A percentile compares a stretch with the other conserved stretches of the same genome.
These are phyloP conservation scores for Acanthurus leucopareius DNA, from an alignment of 2,797 vertebrate species.

Conservation along the genomic window DNA sequence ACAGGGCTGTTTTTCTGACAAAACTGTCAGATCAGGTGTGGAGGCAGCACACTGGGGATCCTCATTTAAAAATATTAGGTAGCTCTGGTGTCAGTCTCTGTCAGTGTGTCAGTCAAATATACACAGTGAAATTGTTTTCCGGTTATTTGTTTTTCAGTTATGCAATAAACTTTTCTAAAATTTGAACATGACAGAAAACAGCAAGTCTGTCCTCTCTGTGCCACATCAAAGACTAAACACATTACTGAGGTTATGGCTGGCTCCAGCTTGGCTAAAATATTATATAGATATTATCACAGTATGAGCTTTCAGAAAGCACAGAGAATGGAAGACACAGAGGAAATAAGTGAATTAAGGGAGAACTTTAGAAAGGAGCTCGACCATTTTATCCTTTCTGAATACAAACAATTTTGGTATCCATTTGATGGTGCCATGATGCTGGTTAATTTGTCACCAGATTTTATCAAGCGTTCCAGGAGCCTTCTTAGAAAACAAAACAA, in stretches of 20 bases:
- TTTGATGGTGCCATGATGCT: slow-evolving; percentile 1
- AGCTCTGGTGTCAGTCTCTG: slow-evolving; percentile 4
- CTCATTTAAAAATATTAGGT: slow-evolving; percentile 33
- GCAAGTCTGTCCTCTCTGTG: not conserved
- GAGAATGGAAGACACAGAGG: slow-evolving; percentile 3
- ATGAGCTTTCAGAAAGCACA: not conserved
- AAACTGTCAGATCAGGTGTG: slow-evolving; percentile 30
- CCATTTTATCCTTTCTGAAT: slow-evolving; percentile 14
- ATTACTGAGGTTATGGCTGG: not conserved
- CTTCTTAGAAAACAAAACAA: not conserved
- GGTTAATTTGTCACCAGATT: slow-evolving; percentile 30
- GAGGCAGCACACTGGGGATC: not conserved
- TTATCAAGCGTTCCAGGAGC: slow-evolving; percentile 19
- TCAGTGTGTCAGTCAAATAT: slow-evolving; percentile 16
- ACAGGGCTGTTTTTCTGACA: not conserved
- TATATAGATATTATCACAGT: not conserved
- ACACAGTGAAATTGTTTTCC: not conserved
- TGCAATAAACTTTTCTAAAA: slow-evolving; percentile 23
- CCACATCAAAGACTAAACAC: not conserved
- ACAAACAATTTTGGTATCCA: slow-evolving; percentile 22
- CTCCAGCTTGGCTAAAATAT: not conserved
- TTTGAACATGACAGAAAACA: slow-evolving; percentile 12
- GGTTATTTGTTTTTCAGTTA: not conserved
- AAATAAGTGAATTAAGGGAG: not conserved
- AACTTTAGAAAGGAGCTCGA: not conserved